Evolutionary conservation across 2,113 vertebrate genomes (phyloP).

Genomic region (Genyomyrus donnyi): DNA sequence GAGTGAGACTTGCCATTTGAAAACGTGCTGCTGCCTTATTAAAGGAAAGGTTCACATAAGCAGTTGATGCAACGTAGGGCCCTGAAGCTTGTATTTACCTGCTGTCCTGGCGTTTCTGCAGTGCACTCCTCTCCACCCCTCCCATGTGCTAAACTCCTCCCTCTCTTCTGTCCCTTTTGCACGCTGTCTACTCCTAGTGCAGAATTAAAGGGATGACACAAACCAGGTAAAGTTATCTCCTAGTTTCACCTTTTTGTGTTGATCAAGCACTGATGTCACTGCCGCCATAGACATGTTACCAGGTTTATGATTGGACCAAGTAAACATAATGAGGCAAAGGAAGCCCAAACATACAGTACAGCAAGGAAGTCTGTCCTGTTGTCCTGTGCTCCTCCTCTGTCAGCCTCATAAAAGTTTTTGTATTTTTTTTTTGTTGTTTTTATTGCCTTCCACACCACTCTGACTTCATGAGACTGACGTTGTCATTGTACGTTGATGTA

Average conservation of each 20-base stretch:
- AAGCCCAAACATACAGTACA: background rate
- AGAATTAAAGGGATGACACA: slow-evolving; percentile 85
- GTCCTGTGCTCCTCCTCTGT: background rate
- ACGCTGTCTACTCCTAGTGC: slow-evolving; percentile 79
- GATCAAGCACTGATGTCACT: background rate
- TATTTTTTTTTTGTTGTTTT: background rate
- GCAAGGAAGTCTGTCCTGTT: background rate
- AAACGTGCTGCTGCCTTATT: background rate
- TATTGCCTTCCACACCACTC: background rate
- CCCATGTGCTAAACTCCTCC: slow-evolving; percentile 64
- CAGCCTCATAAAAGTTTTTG: background rate
- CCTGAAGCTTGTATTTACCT: background rate
- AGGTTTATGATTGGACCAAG: background rate
- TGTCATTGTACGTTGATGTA: background rate
- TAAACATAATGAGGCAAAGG: background rate
- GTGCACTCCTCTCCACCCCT: slow-evolving; percentile 45
- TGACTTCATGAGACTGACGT: background rate
- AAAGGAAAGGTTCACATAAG: background rate
- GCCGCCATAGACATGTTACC: background rate
- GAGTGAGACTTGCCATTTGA: background rate
- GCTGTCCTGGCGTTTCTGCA: background rate
- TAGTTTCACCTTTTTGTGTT: background rate
- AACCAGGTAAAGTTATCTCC: slow-evolving; percentile 74
- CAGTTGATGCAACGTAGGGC: too few relatives aligned
- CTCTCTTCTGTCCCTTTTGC: slow-evolving; percentile 58